Base-by-base conservation (phyloP, 2,888 invertebrate species). In the Pachymerium ferrugineum region DNA sequence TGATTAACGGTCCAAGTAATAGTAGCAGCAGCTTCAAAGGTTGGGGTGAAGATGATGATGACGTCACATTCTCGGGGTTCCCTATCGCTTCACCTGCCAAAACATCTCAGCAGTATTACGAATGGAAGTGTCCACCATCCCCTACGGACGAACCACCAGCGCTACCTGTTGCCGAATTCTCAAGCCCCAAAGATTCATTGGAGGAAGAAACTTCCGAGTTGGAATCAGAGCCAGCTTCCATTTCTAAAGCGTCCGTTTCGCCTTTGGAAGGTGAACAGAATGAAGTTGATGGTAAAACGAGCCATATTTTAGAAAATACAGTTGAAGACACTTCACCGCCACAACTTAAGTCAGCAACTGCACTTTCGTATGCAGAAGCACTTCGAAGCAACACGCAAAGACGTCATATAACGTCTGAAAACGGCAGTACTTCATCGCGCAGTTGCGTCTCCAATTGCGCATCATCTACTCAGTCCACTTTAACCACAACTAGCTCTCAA, bases 361-460 rank as follows among this genome's bases (percentile, higher is more conserved):
- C 72, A 3, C 19, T 72, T 14, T 72, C 72, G 14, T 72, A 72
- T 28, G 72, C 72, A 8, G 72, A 72, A n/a, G 72, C 72, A 10
- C 25, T 72, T 22, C 72, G 72, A 25, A 72, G 72, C 47, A 72
- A 72, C 30, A 72, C 72, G 8, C 72, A 72, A 28, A 22, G 72
- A n/a, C 31, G 70, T n/a, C 72, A 42, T 4, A 47, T 6, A 19
- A 42, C 19, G 10, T 33, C 33, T 4, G 29, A 29, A 4, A 38
- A 25, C 47, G 72, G 28, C 28, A 42, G 29, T 6, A 42, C 47
- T 19, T 70, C 70, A 16, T 68, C 68, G 29, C 22, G 47, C 47
- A 47, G 47, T 22, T 19, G 47, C 47, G 22, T 19, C 19, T 10
- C 28, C 25, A 8, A 22, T 10, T 30, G 25, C 3, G 8, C 29